phyloP scores from a whole-genome alignment of 2,888 invertebrate species.

The Drosophila rubida region DNA sequence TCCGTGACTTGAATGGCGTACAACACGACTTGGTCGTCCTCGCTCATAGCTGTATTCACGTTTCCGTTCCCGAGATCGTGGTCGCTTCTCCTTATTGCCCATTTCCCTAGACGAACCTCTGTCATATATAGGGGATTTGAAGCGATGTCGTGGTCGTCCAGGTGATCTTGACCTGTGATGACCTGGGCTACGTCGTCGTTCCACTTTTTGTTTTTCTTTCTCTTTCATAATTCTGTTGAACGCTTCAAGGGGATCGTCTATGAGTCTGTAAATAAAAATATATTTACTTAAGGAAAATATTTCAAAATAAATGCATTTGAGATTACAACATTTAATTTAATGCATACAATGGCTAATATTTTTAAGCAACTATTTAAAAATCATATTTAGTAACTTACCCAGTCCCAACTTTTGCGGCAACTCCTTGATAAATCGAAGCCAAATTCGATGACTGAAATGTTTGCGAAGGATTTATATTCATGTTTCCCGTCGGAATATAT shows the following conservation, averaged over 20 bases:
- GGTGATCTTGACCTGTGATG: slow-evolving; percentile 84
- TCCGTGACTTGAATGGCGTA: slow-evolving; percentile 56
- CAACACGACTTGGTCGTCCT: slow-evolving; percentile 50
- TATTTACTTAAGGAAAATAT: background rate
- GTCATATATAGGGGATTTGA: slow-evolving; percentile 77
- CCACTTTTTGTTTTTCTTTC: slow-evolving; percentile 88
- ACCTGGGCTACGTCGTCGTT: slow-evolving; percentile 85
- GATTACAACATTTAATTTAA: background rate
- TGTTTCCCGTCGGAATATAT: slow-evolving; percentile 61
- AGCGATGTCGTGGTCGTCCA: slow-evolving; percentile 74
- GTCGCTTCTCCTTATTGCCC: slow-evolving; percentile 60
- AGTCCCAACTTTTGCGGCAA: slow-evolving; percentile 83
- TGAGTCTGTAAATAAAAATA: slow-evolving; percentile 85
- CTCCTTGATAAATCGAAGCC: slow-evolving; percentile 84
- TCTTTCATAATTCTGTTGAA: slow-evolving; percentile 94
- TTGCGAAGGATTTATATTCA: slow-evolving; percentile 62
- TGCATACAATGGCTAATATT: too few relatives aligned
- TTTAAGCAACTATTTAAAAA: too few relatives aligned
- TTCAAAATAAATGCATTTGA: background rate
- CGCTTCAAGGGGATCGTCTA: slow-evolving; percentile 94
- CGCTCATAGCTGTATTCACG: slow-evolving; percentile 71
- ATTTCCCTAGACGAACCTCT: slow-evolving; percentile 73
- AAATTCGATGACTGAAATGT: slow-evolving; percentile 74
- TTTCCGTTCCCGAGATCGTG: slow-evolving; percentile 65
- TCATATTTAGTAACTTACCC: slow-evolving; percentile 69